A percentile compares a stretch with the other conserved stretches of the same genome.
Conservation (phyloP, 2,797 vertebrate species). For the Tapera naevia region DNA sequence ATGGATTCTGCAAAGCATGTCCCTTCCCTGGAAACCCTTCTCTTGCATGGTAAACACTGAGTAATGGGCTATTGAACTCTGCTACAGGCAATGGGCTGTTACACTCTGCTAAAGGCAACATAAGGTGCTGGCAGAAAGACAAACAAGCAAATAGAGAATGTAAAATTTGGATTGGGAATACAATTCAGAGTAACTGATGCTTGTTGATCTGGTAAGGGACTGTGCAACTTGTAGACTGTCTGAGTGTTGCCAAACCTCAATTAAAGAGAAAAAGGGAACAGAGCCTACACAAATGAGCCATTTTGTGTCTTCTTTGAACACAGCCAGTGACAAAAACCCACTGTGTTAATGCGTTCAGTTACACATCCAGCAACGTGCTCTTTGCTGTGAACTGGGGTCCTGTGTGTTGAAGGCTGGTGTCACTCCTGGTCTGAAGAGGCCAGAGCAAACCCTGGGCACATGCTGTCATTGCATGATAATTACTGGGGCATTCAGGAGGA, state of each 20-base stretch:
- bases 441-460: not conserved
- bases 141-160: not conserved
- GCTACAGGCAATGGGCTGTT: not conserved
- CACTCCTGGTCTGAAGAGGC: not conserved
- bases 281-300: not conserved
- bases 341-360: not conserved
- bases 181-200: not conserved
- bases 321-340: rapidly evolving
- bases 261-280: not conserved
- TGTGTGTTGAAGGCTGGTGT: constrained; percentile 9
- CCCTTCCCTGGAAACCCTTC: not conserved
- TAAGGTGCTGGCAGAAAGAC: not conserved
- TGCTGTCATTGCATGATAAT: constrained; percentile 41
- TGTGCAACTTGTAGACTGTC: not conserved
- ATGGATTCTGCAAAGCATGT: not conserved
- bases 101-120: not conserved
- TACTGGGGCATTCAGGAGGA: not conserved
- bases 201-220: not conserved
- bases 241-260: not conserved
- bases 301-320: not conserved
- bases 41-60: not conserved
- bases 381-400: not conserved
- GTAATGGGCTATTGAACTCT: not conserved
- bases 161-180: not conserved
- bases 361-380: not conserved